phyloP scores from a whole-genome alignment of 2,113 vertebrate genomes.

The Corythornis vintsioides region DNA sequence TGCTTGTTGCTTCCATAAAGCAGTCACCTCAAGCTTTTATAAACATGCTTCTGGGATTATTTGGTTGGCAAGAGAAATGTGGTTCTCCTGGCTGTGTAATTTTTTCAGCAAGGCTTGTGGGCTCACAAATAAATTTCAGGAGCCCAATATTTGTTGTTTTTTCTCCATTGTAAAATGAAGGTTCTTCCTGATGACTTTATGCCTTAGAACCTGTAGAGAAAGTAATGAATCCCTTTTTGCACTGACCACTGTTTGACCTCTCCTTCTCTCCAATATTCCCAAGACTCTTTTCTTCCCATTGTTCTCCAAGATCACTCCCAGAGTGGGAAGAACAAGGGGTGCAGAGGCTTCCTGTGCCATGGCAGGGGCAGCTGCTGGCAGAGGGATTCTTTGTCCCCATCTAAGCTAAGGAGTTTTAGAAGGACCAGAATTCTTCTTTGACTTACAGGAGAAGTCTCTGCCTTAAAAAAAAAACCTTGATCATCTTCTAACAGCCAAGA shows the following conservation, averaged over 20 bases:
- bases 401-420: not conserved
- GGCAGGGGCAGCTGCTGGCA: not conserved
- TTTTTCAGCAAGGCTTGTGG: not conserved
- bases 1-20: not conserved
- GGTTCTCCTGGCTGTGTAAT: not conserved
- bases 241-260: rapidly evolving
- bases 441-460: not conserved
- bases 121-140: not conserved
- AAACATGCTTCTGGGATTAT: not conserved
- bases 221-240: not conserved
- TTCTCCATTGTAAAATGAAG: not conserved
- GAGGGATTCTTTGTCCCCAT: not conserved
- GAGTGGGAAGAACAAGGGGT: not conserved
- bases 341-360: not conserved
- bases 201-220: not conserved
- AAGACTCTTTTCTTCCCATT: not conserved
- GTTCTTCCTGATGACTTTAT: not conserved
- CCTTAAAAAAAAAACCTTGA: not conserved
- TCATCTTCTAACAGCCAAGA: not conserved
- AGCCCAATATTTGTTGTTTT: not conserved
- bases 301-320: not conserved
- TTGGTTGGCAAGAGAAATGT: not conserved
- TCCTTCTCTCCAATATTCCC: not conserved
- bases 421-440: not conserved
- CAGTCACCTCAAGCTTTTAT: not conserved